Conservation (phyloP, 1,140 invertebrate genomes). For the Cydia fagiglandana region DNA sequence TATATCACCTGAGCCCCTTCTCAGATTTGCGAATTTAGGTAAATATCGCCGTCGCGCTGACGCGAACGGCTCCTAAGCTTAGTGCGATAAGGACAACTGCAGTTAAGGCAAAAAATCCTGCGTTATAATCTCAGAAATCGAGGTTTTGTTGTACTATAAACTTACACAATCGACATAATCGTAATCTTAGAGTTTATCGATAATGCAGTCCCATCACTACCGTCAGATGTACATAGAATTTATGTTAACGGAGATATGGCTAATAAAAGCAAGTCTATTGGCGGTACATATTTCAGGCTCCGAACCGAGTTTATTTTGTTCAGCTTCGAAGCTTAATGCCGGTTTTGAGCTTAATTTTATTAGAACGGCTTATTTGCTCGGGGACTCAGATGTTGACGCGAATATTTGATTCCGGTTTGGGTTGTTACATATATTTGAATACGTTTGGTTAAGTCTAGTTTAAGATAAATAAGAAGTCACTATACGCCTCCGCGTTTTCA, state of each 20-base stretch:
- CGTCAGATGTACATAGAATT: slow-evolving; percentile 42
- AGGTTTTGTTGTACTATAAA: background rate
- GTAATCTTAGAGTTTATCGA: background rate
- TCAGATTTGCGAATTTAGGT: too few relatives aligned
- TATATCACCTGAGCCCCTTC: too few relatives aligned
- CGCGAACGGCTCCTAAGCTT: too few relatives aligned
- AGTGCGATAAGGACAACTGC: too few relatives aligned
- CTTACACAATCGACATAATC: background rate
- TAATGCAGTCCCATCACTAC: slow-evolving; percentile 34
- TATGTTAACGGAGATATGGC: slow-evolving; percentile 47
- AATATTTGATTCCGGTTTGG: slow-evolving; percentile 4
- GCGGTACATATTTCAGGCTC: slow-evolving; percentile 45
- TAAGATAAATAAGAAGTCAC: too few relatives aligned
- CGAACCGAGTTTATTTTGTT: slow-evolving; percentile 37
- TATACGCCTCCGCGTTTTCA: too few relatives aligned
- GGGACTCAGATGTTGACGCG: background rate
- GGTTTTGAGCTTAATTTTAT: slow-evolving; percentile 32
- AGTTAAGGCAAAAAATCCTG: too few relatives aligned
- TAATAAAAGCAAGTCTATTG: slow-evolving; percentile 47
- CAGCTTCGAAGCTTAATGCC: slow-evolving; percentile 34
- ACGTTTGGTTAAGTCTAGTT: too few relatives aligned
- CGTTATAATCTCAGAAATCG: too few relatives aligned
- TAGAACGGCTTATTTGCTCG: background rate
- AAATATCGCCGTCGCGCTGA: too few relatives aligned
- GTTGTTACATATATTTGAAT: too few relatives aligned